Evolutionary conservation across 2,797 vertebrate species (phyloP).

Genomic region (Melanotaenia parkinsoni): DNA sequence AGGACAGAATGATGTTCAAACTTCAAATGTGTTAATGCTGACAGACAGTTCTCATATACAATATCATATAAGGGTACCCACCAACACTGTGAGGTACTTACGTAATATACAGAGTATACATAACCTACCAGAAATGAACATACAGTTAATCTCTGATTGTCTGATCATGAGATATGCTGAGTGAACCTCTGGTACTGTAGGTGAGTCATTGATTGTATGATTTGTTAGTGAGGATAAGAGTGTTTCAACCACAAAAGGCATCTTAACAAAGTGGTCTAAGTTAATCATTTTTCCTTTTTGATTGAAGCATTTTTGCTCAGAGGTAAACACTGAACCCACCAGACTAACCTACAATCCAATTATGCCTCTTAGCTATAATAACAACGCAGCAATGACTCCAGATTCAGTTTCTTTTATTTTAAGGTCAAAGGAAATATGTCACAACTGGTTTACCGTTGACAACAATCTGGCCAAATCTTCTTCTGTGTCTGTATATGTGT

Average conservation of each 20-base stretch:
- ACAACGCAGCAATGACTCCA: conserved; percentile 9
- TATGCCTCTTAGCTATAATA: conserved; percentile 13
- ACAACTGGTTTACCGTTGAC: not conserved
- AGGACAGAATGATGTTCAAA: not conserved
- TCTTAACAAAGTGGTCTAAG: not conserved
- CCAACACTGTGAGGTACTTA: not conserved
- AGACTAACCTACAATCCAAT: conserved; percentile 13
- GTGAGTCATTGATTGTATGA: not conserved
- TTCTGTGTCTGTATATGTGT: not conserved
- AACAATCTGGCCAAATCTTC: not conserved
- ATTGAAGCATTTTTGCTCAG: conserved; percentile 6
- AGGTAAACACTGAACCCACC: not conserved
- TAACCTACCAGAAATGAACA: not conserved
- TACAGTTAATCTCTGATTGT: not conserved
- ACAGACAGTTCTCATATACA: not conserved
- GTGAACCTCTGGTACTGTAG: conserved; percentile 2
- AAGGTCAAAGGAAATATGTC: conserved; percentile 11
- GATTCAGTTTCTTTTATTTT: conserved; percentile 29
- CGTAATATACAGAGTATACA: not conserved
- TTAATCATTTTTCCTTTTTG: conserved; percentile 1
- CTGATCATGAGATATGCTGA: not conserved
- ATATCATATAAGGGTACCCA: not conserved
- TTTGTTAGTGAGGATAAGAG: not conserved
- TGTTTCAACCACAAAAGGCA: conserved; percentile 3
- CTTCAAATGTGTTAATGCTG: not conserved